Evolutionary conservation across 2,797 vertebrate species (phyloP).

Genomic region (Smutsia gigantea): DNA sequence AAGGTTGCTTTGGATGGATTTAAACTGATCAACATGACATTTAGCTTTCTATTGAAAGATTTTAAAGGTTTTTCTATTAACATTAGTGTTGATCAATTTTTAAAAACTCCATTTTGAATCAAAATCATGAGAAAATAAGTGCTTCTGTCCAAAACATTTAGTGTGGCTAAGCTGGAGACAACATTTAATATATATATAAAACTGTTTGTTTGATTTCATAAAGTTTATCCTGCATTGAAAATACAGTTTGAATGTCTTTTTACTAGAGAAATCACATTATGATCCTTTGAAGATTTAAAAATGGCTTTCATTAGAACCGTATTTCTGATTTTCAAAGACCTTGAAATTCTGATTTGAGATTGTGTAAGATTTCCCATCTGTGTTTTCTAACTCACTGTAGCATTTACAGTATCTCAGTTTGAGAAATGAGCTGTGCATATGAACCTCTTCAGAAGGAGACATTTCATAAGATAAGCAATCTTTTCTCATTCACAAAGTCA

Average conservation of each 20-base stretch:
- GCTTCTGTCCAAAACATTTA: not conserved
- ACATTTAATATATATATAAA: not conserved
- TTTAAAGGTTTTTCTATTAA: not conserved
- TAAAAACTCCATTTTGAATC: not conserved
- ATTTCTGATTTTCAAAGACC: constrained; percentile 1
- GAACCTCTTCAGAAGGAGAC: constrained; percentile 5
- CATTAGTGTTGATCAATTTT: not conserved
- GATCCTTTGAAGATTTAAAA: constrained; percentile 8
- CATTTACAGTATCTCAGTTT: not conserved
- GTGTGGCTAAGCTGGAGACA: not conserved
- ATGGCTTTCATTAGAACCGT: not conserved
- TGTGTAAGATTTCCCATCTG: not conserved
- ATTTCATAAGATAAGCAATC: not conserved
- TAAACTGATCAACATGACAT: not conserved
- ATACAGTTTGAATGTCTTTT: not conserved
- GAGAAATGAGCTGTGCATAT: not conserved
- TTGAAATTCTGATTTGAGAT: not conserved
- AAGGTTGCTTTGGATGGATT: constrained; percentile 9
- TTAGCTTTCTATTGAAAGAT: constrained; percentile 17
- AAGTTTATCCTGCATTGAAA: not conserved
- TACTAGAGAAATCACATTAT: not conserved
- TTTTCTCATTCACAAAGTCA: constrained; percentile 27
- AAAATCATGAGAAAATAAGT: not conserved
- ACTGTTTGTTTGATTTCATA: not conserved
- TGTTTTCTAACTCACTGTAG: not conserved